Evolutionary conservation across 2,113 vertebrate genomes (phyloP).

Genomic region (Asarcornis scutulata): DNA sequence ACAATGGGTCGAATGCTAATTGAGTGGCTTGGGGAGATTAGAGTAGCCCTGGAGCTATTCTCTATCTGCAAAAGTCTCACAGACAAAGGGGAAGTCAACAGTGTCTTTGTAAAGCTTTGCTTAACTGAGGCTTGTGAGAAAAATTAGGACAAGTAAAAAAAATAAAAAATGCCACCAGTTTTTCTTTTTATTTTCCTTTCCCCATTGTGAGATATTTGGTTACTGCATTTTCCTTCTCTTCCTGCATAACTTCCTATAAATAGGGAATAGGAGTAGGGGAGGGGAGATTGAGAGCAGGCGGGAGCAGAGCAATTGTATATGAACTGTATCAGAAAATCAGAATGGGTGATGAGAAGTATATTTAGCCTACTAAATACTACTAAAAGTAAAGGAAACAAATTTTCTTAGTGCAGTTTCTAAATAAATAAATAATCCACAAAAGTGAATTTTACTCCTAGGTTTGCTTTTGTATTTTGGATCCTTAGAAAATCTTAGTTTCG

Average conservation of each 20-base stretch:
- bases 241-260: neutral
- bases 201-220: neutral
- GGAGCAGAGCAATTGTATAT: neutral
- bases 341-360: conserved; percentile 3
- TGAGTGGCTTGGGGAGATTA: conserved; percentile 75
- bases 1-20: conserved; percentile 79
- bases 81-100: conserved; percentile 56
- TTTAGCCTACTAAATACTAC: conserved; percentile 19
- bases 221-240: neutral
- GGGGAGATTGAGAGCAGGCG: neutral
- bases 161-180: neutral
- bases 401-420: neutral
- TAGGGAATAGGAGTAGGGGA: neutral
- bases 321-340: neutral
- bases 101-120: conserved; percentile 20
- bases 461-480: neutral
- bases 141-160: conserved; percentile 28
- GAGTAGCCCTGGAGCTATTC: conserved; percentile 74
- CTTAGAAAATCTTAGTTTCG: neutral
- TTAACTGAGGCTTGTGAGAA: conserved; percentile 38
- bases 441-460: neutral
- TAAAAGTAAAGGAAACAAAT: neutral
- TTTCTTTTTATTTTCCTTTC: neutral
- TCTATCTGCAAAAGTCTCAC: conserved; percentile 67
- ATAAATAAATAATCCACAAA: neutral